Base-by-base conservation (phyloP, 2,797 vertebrate species). In the Neomorphus geoffroyi region DNA sequence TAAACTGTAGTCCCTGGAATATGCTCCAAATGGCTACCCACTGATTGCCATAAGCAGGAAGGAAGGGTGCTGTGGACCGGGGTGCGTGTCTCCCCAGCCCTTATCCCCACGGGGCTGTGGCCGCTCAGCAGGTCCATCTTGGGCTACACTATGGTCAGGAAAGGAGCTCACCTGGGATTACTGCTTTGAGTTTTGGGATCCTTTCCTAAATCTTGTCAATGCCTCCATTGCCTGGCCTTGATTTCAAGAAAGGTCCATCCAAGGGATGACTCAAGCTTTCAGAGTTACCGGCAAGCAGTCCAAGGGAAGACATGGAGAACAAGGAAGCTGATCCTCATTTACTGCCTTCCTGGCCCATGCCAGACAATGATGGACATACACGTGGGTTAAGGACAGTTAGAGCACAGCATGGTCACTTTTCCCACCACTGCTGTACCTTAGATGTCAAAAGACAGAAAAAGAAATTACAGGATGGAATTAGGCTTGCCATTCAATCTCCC, bases 51-150 rank as follows among this genome's bases (percentile, higher is more conserved):
- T 16, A 18, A 13, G 5, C 21, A 19, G 41, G 56, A 7, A 82
- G 19, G 11, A 60, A n/a, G 13, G 22, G 21, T 1, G 1, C 30
- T 32, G 60, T 15, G 33, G 11, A 62, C 10, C 2, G 1, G 1
- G 2, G 26, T 2, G 3, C 30, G 17, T 69, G 22, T 6, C 10
- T 50, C 13, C 11, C 16, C 24, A 67, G 37, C 41, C 26, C 41
- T 81, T 22, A 32, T 10, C 6, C 53, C 30, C 18, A 32, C 0
- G 1, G 26, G 28, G 13, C 24, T n/a, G 23, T 0, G 2, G 64
- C 27, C 50, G 33, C 28, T 57, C 0, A 2, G 9, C 19, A 39
- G 48, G 27, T 73, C 10, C 10, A 15, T 56, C 28, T 11, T 51
- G 41, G 33, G 13, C 37, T n/a, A 23, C 0, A 2, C 26, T 30